phyloP scores from a whole-genome alignment of 2,797 vertebrate genomes.

The Lophius americanus region DNA sequence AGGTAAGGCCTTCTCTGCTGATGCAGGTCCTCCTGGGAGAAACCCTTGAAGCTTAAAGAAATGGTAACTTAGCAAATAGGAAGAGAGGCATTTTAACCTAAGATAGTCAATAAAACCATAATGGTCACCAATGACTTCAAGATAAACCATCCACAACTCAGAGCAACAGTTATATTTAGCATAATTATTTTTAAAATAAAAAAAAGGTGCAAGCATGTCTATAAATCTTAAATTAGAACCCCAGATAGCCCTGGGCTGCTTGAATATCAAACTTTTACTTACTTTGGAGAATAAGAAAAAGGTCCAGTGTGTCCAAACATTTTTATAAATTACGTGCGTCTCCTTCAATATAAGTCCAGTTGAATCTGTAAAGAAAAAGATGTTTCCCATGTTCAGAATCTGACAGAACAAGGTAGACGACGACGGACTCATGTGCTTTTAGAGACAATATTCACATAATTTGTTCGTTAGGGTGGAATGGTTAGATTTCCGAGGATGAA shows the following conservation, averaged over 20 bases:
- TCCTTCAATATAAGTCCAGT: slow-evolving; percentile 6
- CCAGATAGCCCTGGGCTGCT: background rate
- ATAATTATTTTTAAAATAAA: slow-evolving; percentile 15
- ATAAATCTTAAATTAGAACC: background rate
- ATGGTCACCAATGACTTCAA: background rate
- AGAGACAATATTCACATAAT: background rate
- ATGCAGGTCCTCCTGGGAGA: slow-evolving; percentile 46
- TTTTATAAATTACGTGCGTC: slow-evolving; percentile 28
- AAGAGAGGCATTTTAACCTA: background rate
- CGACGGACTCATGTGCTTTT: background rate
- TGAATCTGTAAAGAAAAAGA: slow-evolving; percentile 26
- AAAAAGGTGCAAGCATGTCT: slow-evolving; percentile 4
- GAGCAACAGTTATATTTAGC: background rate
- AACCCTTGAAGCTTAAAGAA: slow-evolving; percentile 48
- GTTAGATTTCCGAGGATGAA: background rate
- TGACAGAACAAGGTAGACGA: background rate
- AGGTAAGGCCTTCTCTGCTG: slow-evolving; percentile 54
- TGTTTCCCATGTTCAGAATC: background rate
- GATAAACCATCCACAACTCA: slow-evolving; percentile 28
- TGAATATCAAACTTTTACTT: slow-evolving; percentile 23
- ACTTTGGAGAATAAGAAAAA: slow-evolving; percentile 74
- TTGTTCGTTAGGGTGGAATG: background rate
- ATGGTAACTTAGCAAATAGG: background rate
- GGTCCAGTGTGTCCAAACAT: slow-evolving; percentile 71
- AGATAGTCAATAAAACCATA: slow-evolving; percentile 14